A percentile compares a stretch with the other conserved stretches of the same genome.
These are phyloP conservation scores for Halictus ligatus DNA, from an alignment of 2,888 invertebrate genomes.

Conservation along the genomic window DNA sequence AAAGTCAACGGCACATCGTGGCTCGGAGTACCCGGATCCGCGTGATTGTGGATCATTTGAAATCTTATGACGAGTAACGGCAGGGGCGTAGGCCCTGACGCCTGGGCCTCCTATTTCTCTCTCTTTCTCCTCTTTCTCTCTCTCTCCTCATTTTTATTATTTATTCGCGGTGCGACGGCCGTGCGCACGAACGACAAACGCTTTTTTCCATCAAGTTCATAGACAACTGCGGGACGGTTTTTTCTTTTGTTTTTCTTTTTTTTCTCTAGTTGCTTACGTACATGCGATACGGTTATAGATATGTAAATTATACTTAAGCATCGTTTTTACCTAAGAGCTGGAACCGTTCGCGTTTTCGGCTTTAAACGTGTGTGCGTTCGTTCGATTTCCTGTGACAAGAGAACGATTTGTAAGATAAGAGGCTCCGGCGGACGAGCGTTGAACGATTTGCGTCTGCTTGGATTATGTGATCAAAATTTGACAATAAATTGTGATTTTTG, in stretches of 20 bases:
- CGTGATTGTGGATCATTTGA: constrained; percentile 23
- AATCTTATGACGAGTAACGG: constrained; percentile 47
- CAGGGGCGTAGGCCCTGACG: constrained; percentile 24
- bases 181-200: constrained; percentile 45
- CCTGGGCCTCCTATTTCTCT: constrained; percentile 12
- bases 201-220: constrained; percentile 37
- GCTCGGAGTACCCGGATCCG: constrained; percentile 49
- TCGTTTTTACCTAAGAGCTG: constrained; percentile 49
- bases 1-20: constrained; percentile 49
- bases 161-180: constrained; percentile 55
- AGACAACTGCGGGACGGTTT: constrained; percentile 68
- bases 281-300: constrained; percentile 41
- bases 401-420: constrained; percentile 63
- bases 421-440: constrained; percentile 39
- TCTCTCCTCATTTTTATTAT: constrained; percentile 38
- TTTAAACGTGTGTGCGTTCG: constrained; percentile 47
- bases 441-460: constrained; percentile 18
- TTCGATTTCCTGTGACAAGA: constrained; percentile 46
- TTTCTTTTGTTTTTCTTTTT: constrained; percentile 42
- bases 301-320: constrained; percentile 60
- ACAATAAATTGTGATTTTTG: neutral
- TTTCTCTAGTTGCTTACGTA: constrained; percentile 49
- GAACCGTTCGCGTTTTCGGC: constrained; percentile 39
- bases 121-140: neutral
- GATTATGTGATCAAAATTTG: neutral